Evolutionary conservation across 2,888 invertebrate genomes (phyloP).

Genomic region (Sipha maydis): DNA sequence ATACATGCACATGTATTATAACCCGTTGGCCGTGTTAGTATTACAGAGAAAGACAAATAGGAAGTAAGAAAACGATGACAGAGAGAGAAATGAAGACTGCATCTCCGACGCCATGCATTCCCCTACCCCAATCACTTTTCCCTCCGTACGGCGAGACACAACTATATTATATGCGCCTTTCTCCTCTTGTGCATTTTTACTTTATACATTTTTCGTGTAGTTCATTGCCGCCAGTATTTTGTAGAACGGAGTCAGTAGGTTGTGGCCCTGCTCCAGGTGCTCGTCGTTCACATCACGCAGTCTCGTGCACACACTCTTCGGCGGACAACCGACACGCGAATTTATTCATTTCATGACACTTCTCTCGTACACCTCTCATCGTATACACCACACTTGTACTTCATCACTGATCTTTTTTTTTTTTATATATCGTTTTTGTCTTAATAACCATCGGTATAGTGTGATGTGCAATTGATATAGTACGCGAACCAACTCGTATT

Average conservation of each 20-base stretch:
- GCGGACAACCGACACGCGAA: slow-evolving; percentile 17
- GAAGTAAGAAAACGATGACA: background rate
- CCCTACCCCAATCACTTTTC: slow-evolving; percentile 42
- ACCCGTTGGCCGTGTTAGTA: background rate
- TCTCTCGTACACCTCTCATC: background rate
- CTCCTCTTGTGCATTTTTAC: slow-evolving; percentile 51
- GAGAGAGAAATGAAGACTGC: slow-evolving; percentile 50
- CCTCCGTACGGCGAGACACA: background rate
- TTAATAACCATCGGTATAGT: background rate
- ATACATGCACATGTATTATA: background rate
- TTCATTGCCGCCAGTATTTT: slow-evolving; percentile 51
- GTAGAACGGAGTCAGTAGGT: slow-evolving; percentile 61
- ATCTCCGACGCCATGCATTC: background rate
- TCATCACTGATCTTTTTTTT: background rate
- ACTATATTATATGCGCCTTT: slow-evolving; percentile 44
- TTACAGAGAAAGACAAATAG: slow-evolving; percentile 13
- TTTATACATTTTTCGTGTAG: slow-evolving; percentile 18
- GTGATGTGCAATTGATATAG: background rate
- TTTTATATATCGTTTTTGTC: too few species aligned
- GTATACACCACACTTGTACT: background rate
- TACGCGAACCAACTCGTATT: background rate
- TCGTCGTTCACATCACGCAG: slow-evolving; percentile 1
- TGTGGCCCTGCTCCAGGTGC: slow-evolving; percentile 59
- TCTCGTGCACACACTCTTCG: slow-evolving; percentile 52
- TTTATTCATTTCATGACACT: background rate